Conservation (phyloP, 2,113 vertebrate species). For the Anoura caudifer region DNA sequence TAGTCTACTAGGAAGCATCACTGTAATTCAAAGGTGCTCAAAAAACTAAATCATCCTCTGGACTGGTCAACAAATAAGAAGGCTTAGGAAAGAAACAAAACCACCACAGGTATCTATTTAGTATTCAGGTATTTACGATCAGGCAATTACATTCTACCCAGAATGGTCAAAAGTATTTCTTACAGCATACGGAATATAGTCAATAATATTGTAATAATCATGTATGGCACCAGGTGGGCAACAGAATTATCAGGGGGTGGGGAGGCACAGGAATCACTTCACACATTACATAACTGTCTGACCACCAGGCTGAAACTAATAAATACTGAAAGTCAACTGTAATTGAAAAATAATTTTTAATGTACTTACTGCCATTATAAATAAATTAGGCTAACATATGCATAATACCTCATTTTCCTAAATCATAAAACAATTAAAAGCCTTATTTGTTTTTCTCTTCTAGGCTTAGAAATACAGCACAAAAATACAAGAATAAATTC, state of each 20-base stretch:
- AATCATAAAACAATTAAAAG: not conserved
- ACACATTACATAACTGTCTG: not conserved
- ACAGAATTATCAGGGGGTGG: not conserved
- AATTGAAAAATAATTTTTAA: not conserved
- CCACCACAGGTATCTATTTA: not conserved
- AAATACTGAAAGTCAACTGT: not conserved
- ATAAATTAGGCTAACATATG: not conserved
- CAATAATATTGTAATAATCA: not conserved
- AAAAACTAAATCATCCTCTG: not conserved
- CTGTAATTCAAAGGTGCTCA: not conserved
- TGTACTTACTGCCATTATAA: not conserved
- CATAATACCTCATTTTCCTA: not conserved
- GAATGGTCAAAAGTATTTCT: not conserved
- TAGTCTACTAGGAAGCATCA: not conserved
- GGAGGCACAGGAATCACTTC: not conserved
- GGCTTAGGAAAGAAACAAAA: constrained; percentile 4
- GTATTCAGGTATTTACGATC: not conserved
- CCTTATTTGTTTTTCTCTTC: not conserved
- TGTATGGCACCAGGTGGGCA: not conserved
- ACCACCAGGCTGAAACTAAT: not conserved
- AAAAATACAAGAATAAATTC: not conserved
- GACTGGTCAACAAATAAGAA: not conserved
- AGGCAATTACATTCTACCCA: not conserved
- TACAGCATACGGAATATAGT: not conserved
- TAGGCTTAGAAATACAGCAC: not conserved